Conservation (phyloP, 2,113 vertebrate species). For the Notarius quadriscutis region DNA sequence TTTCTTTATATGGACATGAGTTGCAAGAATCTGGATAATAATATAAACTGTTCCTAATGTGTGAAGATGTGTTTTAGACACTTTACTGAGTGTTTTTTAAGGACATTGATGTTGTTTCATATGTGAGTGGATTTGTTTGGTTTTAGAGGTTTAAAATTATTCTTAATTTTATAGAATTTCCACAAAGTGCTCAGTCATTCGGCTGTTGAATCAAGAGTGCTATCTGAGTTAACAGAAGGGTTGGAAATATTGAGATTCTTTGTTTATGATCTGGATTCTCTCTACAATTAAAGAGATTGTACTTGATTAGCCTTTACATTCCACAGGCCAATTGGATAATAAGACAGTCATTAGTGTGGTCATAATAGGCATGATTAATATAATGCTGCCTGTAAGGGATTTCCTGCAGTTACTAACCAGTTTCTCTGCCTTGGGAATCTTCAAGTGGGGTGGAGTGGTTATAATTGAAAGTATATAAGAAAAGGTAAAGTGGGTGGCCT, state of each 20-base stretch:
- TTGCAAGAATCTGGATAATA: background rate
- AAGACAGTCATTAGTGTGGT: background rate
- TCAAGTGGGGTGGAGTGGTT: too few species aligned
- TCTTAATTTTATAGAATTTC: too few species aligned
- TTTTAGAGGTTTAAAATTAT: too few species aligned
- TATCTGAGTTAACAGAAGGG: background rate
- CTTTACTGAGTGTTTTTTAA: background rate
- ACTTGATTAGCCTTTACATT: background rate
- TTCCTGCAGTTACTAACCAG: background rate
- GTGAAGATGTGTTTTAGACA: background rate
- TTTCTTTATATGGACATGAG: background rate
- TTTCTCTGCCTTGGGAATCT: too few species aligned
- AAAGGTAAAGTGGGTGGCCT: too few species aligned
- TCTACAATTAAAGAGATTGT: background rate
- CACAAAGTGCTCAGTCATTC: too few species aligned
- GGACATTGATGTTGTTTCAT: background rate
- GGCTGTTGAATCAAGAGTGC: background rate
- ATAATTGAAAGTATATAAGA: too few species aligned
- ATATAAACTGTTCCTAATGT: background rate
- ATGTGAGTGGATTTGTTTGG: too few species aligned
- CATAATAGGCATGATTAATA: background rate
- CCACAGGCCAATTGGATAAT: background rate
- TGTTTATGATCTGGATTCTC: background rate
- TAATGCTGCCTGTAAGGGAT: background rate
- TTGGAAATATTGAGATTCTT: background rate